Conservation (phyloP, 2,113 vertebrate species). For the Phyllostomus hastatus region DNA sequence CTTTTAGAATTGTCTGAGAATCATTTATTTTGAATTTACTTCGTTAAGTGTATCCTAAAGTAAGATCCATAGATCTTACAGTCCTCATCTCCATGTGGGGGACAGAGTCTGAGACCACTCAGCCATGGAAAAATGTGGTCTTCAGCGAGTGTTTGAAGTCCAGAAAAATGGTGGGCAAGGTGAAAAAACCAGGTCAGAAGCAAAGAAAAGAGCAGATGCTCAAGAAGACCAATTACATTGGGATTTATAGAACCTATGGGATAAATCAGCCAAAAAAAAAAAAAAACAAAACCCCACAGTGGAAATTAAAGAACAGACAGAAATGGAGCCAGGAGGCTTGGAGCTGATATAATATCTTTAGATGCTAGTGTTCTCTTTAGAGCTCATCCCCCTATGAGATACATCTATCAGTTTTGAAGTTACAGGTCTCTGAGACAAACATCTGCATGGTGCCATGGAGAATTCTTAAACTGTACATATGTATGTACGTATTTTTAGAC, state of each 20-base stretch:
- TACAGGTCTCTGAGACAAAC: not conserved
- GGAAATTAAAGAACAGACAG: not conserved
- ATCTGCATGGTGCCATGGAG: not conserved
- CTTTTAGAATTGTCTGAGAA: not conserved
- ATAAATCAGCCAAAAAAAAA: not conserved
- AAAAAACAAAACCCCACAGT: not conserved
- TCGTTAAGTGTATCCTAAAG: not conserved
- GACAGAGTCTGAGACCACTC: not conserved
- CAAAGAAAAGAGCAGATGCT: not conserved
- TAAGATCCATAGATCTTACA: not conserved
- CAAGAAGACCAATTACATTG: not conserved
- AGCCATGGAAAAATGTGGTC: not conserved
- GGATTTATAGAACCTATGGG: not conserved
- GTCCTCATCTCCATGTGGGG: not conserved
- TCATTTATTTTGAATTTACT: not conserved
- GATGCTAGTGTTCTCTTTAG: not conserved
- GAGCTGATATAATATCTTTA: not conserved
- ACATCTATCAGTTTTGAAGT: not conserved
- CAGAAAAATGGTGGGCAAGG: not conserved
- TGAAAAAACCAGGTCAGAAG: not conserved
- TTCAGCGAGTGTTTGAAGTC: not conserved
- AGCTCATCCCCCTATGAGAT: not conserved
- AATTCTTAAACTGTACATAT: too few relatives aligned
- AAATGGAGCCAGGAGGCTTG: not conserved
- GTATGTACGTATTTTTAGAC: too few relatives aligned